Conservation (phyloP, 1,140 invertebrate species). For the Nixonia krombeini region DNA sequence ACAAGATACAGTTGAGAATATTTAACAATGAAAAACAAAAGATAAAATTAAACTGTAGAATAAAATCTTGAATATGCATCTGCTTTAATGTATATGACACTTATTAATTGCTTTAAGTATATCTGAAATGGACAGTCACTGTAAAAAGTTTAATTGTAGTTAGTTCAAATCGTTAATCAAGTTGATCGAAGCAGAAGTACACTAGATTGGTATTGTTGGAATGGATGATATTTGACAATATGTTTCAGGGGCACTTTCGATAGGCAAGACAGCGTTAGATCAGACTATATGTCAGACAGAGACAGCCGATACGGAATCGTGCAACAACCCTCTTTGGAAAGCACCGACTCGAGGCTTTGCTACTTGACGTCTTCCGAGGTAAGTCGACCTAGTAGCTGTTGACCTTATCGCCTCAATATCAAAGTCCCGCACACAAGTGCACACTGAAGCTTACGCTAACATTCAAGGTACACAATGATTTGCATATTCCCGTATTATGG, state of each 20-base stretch:
- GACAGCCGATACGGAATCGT: constrained; percentile 88
- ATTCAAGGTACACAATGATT: constrained; percentile 35
- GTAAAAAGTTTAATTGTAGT: too few relatives aligned
- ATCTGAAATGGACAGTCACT: too few relatives aligned
- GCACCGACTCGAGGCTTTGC: constrained; percentile 91
- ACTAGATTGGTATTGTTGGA: too few relatives aligned
- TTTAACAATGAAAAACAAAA: too few relatives aligned
- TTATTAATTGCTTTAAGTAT: too few relatives aligned
- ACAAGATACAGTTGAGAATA: too few relatives aligned
- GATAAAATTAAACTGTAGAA: too few relatives aligned
- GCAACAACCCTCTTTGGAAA: constrained; percentile 93
- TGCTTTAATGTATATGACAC: too few relatives aligned
- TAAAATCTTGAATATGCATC: too few relatives aligned
- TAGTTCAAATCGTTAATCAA: too few relatives aligned
- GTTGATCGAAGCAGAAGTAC: too few relatives aligned
- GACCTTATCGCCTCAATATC: constrained; percentile 58
- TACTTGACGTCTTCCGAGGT: constrained; percentile 97
- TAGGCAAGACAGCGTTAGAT: constrained; percentile 89
- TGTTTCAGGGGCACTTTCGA: constrained; percentile 83
- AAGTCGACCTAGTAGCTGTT: constrained; percentile 72
- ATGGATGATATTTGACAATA: constrained; percentile 4
- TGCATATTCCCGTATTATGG: constrained; percentile 42
- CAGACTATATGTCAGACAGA: constrained; percentile 91
- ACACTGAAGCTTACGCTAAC: constrained; percentile 22
- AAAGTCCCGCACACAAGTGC: constrained; percentile 36